Base-by-base conservation (phyloP, 2,888 invertebrate genomes). In the Ceratothoa steindachneri region DNA sequence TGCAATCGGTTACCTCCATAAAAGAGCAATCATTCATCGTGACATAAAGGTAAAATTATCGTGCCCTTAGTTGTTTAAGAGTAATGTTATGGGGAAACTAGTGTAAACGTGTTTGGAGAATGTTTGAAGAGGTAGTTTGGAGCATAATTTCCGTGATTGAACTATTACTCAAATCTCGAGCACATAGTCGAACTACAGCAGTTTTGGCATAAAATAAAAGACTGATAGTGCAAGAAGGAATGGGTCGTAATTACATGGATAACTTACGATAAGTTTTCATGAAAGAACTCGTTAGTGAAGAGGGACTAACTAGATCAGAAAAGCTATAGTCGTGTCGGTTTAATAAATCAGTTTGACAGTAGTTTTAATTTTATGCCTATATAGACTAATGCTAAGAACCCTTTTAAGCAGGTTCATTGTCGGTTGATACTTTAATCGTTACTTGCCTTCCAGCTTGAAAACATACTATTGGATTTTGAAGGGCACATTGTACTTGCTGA, bases 401-500 rank as follows among this genome's bases (percentile, higher is more conserved):
- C n/a, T n/a, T n/a, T n/a, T n/a, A n/a, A n/a, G n/a, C n/a, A n/a
- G n/a, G n/a, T n/a, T n/a, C n/a, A n/a, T n/a, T n/a, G n/a, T n/a
- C n/a, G n/a, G n/a, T n/a, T n/a, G n/a, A n/a, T n/a, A n/a, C n/a
- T n/a, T n/a, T n/a, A n/a, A n/a, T n/a, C n/a, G n/a, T n/a, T n/a
- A n/a, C n/a, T n/a, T n/a, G n/a, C n/a, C n/a, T 84, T 85, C 60
- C 82, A 89, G 90, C 88, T 99, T 78, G 99, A 99, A 87, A 99
- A 99, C 88, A 88, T 99, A 82, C 88, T 99, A 81, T 88, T 99
- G 80, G 98, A 99, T 87, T 95, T 96, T 86, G 97, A 98, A 85
- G 98, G 98, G 22, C 98, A 99, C 86, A 97, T 99, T 83, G 99
- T 99, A 89, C 98, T 99, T 83, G 97, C 98, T 29, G 99, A 99